Evolutionary conservation across 1,140 invertebrate species (phyloP), one percentile per base, ranked within the genome.

Genomic region (Hylaeus anthracinus): DNA sequence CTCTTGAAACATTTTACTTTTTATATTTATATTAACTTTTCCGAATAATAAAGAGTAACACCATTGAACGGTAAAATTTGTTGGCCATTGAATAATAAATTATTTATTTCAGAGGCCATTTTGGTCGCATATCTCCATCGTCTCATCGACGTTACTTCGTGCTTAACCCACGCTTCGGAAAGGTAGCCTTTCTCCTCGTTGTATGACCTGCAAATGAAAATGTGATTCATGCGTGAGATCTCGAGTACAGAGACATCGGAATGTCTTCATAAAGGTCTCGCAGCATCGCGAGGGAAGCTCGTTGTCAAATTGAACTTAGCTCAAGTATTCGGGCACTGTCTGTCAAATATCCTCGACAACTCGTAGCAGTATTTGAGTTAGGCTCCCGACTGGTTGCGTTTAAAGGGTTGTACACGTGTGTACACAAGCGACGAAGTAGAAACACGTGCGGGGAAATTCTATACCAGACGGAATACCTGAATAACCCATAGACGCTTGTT

Each of bases 281-380:
- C 26, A 15, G 9, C 56, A 71, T 3, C 9, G 15, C 8, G 48
- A 63, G 26, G 12, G n/a, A 45, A 58, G 8, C 69, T 79, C 70
- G 39, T 86, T 64, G 72, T 65, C 55, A 75, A 60, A 85, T 82
- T 73, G 75, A 85, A 86, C 58, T 69, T 67, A 72, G 70, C 43
- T 74, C 72, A 82, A 70, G 79, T 72, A 78, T 85, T 75, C 66
- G 41, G 43, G 55, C 9, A 69, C 39, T 56, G 78, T 78, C 56
- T 53, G 81, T 80, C 86, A 88, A 87, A 88, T 88, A 88, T 84
- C 58, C 55, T 64, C 55, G n/a, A 37, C 45, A 70, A 72, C 53
- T 72, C 61, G 56, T 56, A 39, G 45, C 12, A 63, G 67, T 88
- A 83, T 86, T 85, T 88, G 82, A 82, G 76, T 88, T 79, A 72